A percentile compares a stretch with the other conserved stretches of the same genome.
Evolutionary conservation across 2,888 invertebrate species (phyloP).

Genomic region (Chrysolina oricalcia): DNA sequence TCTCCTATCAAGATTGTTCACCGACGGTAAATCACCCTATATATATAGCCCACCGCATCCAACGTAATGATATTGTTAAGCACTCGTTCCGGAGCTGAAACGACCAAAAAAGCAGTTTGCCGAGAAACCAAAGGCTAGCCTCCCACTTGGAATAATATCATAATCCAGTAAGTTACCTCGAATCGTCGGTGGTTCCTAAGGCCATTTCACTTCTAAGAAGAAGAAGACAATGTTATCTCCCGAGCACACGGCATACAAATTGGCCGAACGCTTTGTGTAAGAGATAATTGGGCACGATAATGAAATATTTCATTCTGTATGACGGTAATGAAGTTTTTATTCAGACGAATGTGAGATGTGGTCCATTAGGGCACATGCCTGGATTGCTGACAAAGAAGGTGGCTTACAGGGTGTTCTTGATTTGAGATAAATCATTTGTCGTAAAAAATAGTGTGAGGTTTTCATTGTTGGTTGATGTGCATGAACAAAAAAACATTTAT

Average conservation of each 20-base stretch:
- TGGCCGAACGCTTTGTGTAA: conserved; percentile 56
- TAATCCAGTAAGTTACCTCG: conserved; percentile 43
- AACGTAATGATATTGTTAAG: conserved; percentile 28
- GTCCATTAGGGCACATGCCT: conserved; percentile 47
- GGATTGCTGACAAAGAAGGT: conserved; percentile 9
- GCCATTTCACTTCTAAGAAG: conserved; percentile 44
- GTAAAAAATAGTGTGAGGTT: no score
- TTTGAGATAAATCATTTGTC: no score
- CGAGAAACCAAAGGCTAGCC: conserved; percentile 17
- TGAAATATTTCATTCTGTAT: conserved; percentile 57
- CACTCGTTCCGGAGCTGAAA: conserved; percentile 8
- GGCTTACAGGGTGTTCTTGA: conserved; percentile 11
- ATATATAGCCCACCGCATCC: conserved; percentile 1
- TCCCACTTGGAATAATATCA: conserved; percentile 41
- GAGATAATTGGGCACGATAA: conserved; percentile 60
- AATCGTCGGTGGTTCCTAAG: conserved; percentile 44
- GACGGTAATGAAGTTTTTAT: conserved; percentile 59
- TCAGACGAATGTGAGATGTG: conserved; percentile 53
- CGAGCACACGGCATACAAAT: conserved; percentile 57
- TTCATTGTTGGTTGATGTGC: no score
- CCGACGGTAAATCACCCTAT: not conserved
- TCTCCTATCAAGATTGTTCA: no score
- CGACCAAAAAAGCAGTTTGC: conserved; percentile 6
- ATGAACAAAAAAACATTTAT: no score
- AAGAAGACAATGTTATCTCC: conserved; percentile 62